A percentile compares a stretch with the other conserved stretches of the same genome.
Evolutionary conservation across 2,888 invertebrate species (phyloP).

Genomic region (Drosophila monieri): DNA sequence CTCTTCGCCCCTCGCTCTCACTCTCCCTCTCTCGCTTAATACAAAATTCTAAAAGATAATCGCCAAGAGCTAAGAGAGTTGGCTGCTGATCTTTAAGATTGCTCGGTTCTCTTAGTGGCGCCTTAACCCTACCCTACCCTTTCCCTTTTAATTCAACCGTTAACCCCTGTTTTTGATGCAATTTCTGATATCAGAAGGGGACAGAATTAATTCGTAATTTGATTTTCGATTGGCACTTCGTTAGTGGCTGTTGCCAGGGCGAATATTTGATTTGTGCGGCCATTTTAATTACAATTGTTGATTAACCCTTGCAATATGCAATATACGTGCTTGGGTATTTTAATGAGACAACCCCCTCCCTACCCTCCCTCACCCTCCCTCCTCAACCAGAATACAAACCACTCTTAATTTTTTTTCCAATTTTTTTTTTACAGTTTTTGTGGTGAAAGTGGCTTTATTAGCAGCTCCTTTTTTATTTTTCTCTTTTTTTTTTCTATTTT

Average conservation of each 20-base stretch:
- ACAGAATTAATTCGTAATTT: background rate
- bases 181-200: slow-evolving; percentile 23
- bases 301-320: slow-evolving; percentile 17
- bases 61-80: no score
- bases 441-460: slow-evolving; percentile 64
- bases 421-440: slow-evolving; percentile 21
- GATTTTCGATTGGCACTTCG: slow-evolving; percentile 33
- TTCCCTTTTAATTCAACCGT: no score
- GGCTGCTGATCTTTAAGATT: no score
- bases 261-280: slow-evolving; percentile 16
- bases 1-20: slow-evolving; percentile 5
- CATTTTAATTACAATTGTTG: slow-evolving; percentile 52
- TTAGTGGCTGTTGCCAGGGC: slow-evolving; percentile 40
- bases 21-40: background rate
- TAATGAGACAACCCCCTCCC: slow-evolving; percentile 31
- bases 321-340: slow-evolving; percentile 44
- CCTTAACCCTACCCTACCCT: no score
- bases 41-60: no score
- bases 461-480: slow-evolving; percentile 26
- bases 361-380: no score
- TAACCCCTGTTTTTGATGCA: background rate
- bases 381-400: slow-evolving; percentile 8
- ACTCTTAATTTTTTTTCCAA: slow-evolving; percentile 7
- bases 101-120: no score
- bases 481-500: slow-evolving; percentile 7